Evolutionary conservation across 2,113 vertebrate genomes (phyloP).

Genomic region (Hippocampus barbouri): DNA sequence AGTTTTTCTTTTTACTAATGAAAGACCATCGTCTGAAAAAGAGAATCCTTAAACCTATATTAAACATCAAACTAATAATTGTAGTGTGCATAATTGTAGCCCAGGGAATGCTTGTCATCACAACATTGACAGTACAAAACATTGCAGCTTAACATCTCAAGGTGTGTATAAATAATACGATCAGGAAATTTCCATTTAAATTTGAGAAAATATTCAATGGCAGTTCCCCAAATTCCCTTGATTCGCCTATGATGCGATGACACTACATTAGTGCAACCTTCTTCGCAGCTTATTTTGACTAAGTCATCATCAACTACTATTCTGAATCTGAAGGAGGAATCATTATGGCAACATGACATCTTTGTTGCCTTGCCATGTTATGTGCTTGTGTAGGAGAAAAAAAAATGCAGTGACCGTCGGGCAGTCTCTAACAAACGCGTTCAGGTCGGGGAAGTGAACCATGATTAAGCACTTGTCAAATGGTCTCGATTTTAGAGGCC

Average conservation of each 20-base stretch:
- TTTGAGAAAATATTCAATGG: too few relatives aligned
- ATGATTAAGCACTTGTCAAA: neutral
- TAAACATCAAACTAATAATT: neutral
- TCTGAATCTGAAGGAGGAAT: neutral
- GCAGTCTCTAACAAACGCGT: neutral
- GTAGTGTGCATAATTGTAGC: neutral
- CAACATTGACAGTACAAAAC: neutral
- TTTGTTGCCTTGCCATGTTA: neutral
- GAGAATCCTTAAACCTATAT: too few relatives aligned
- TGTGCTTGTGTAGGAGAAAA: neutral
- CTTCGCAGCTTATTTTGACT: neutral
- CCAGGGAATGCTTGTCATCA: neutral
- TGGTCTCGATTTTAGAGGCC: neutral
- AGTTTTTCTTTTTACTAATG: too few relatives aligned
- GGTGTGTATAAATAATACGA: too few relatives aligned
- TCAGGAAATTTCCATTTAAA: too few relatives aligned
- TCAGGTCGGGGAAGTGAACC: too few relatives aligned
- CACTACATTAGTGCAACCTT: neutral
- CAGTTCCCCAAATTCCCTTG: too few relatives aligned
- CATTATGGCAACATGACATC: neutral
- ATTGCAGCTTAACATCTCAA: too few relatives aligned
- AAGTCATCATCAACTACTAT: neutral
- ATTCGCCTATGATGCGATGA: neutral
- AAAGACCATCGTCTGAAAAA: too few relatives aligned
- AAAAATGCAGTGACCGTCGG: neutral